Evolutionary conservation across 2,797 vertebrate genomes (phyloP).

Genomic region (Microctenopoma stevenorrisi): DNA sequence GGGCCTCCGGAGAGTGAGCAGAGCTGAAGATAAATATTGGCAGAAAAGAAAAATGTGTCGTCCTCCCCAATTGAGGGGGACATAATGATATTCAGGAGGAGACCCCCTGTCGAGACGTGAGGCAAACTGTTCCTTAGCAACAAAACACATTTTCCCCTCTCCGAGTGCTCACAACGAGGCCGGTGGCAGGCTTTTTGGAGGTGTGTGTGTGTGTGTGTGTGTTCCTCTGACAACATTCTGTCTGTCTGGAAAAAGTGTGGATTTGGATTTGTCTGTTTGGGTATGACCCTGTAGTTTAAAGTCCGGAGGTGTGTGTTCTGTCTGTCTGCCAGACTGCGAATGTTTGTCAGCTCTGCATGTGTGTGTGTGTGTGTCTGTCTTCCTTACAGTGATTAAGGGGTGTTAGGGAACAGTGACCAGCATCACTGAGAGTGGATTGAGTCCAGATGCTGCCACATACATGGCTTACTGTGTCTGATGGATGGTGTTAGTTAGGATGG

Average conservation of each 20-base stretch:
- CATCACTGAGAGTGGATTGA: slow-evolving; percentile 68
- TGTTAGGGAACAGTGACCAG: slow-evolving; percentile 70
- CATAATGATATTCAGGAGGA: slow-evolving; percentile 83
- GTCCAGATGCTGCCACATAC: slow-evolving; percentile 40
- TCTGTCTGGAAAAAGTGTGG: slow-evolving; percentile 23
- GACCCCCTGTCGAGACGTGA: slow-evolving; percentile 74
- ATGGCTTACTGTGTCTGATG: slow-evolving; percentile 44
- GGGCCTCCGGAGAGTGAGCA: slow-evolving; percentile 62
- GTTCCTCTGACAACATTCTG: slow-evolving; percentile 34
- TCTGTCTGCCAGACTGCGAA: slow-evolving; percentile 6
- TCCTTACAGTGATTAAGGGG: slow-evolving; percentile 50
- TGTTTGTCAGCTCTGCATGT: slow-evolving; percentile 32
- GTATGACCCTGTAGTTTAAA: slow-evolving; percentile 17
- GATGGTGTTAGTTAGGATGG: slow-evolving; percentile 19
- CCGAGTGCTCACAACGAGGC: slow-evolving; percentile 41
- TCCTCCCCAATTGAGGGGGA: slow-evolving; percentile 72
- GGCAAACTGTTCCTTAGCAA: slow-evolving; percentile 86
- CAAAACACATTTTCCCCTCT: slow-evolving; percentile 79
- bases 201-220: slow-evolving; percentile 8
- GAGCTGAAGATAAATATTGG: slow-evolving; percentile 79
- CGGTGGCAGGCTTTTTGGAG: slow-evolving; percentile 30
- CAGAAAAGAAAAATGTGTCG: slow-evolving; percentile 76
- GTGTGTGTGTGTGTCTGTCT: slow-evolving; percentile 22
- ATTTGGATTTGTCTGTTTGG: slow-evolving; percentile 11
- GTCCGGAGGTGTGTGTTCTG: slow-evolving; percentile 17